Base-by-base conservation (phyloP, 2,888 invertebrate genomes). In the Zygogramma bicolorata region DNA sequence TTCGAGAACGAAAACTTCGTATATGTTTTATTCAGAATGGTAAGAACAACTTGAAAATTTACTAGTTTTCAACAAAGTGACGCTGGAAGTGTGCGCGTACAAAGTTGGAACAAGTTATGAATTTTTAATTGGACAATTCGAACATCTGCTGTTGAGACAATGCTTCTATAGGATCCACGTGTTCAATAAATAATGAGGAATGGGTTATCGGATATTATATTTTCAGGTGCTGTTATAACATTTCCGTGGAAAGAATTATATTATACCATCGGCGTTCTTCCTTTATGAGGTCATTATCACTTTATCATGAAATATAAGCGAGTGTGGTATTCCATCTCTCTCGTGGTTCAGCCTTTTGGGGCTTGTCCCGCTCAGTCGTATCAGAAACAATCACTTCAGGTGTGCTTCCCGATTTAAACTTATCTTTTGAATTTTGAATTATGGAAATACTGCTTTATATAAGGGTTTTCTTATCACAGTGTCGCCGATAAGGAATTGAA, bases 131-230 rank as follows among this genome's bases (percentile, higher is more conserved):
- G n/a, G 7, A 27, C 25, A 46, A 18, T 31, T 18, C 20, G 46
- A 61, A 63, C 63, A 63, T 63, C 63, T 63, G 63, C 63, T 63
- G n/a, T 25, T 29, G 46, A 31, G 29, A 63, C 63, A 63, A 63
- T 46, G 63, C 46, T 13, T 63, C n/a, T 18, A 29, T 22, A 29
- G 25, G n/a, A 63, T 46, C 10, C 18, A 20, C 31, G 34, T 34
- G 46, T 31, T 46, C 18, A 1, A 29, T 63, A 63, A 63, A 63
- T 63, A 25, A 62, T 62, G 7, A 4, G 49, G 46, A 8, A 63
- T 25, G 27, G 29, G 46, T 46, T 29, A 63, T 46, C 18, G 27
- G 49, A 46, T 46, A 18, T 18, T 63, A 46, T 15, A 63, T 49
- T 63, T 63, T 63, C 63, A 63, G 46, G 63, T 63, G 22, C 29